Evolutionary conservation across 1,140 invertebrate genomes (phyloP), one percentile per base, ranked within the genome.

Genomic region (Bombyx mori): DNA sequence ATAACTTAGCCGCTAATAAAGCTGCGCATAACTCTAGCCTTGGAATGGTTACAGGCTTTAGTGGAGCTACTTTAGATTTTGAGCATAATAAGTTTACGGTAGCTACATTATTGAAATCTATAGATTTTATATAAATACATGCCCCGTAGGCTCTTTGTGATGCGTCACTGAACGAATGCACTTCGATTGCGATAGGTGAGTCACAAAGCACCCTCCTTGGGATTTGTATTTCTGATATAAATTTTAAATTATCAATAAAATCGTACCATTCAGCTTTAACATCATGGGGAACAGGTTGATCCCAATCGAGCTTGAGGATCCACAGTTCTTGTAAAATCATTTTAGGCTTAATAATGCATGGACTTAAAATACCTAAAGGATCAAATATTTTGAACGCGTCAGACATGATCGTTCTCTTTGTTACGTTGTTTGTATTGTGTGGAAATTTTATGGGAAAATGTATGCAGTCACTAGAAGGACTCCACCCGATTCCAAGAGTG

Each of bases 321-420:
- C 79, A 85, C 43, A 82, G 48, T 52, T 63, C 49, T 67, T 82
- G 78, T n/a, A 82, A 7, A 55, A 83, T 44, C 54, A 68, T 55
- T 64, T 68, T 82, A 35, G 67, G 58, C 42, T 22, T 61, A 26
- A 76, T 65, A 46, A 66, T 61, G 12, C 58, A 42, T 10, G 72
- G 73, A 9, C 54, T 46, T 57, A 84, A 43, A 9, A 82, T 55
- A n/a, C 78, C 79, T 44, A 80, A 54, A 10, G 88, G 88, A 65
- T 72, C 66, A 54, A 58, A 70, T 5, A 73, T 57, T 59, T 70
- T 59, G 26, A 57, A 60, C 0, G 56, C 42, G 6, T 54, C 57
- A 9, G 79, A 82, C 51, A 89, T 51, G 8, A 89, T 65, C 26
- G 9, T 55, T 44, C 77, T 63, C 68, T 86, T 89, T n/a, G 74